These are phyloP conservation scores for Protonemura montana DNA, from an alignment of 2,888 invertebrate genomes.

Conservation along the genomic window DNA sequence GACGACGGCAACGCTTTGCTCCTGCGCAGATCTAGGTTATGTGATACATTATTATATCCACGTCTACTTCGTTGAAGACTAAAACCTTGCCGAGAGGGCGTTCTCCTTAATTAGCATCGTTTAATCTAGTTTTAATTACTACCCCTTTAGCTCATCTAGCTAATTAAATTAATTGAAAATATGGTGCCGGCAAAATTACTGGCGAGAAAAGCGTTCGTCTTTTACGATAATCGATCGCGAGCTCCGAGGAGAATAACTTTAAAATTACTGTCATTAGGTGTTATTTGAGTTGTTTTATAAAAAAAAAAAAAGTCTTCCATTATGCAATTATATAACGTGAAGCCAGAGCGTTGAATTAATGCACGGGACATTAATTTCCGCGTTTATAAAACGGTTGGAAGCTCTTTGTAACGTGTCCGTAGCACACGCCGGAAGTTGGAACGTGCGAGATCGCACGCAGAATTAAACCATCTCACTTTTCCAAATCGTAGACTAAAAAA, in stretches of 20 bases:
- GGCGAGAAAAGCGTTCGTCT: neutral
- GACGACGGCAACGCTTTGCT: too few species aligned
- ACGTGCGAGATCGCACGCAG: neutral
- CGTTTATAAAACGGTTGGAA: neutral
- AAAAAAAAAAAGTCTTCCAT: neutral
- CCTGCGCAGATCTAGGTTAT: too few species aligned
- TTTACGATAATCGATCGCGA: neutral
- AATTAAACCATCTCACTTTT: neutral
- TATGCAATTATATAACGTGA: neutral
- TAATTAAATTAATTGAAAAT: neutral
- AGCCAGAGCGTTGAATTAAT: neutral
- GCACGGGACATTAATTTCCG: neutral
- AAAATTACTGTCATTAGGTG: neutral
- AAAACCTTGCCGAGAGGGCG: neutral
- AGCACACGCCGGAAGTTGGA: neutral
- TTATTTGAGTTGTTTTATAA: neutral
- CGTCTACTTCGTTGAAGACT: neutral
- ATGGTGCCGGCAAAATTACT: neutral
- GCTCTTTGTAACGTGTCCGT: neutral
- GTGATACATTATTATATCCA: neutral
- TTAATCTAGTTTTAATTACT: conserved; percentile 5
- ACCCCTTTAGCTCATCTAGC: neutral
- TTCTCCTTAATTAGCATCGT: neutral
- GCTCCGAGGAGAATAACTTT: neutral
- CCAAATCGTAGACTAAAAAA: neutral